Percentiles rank a stretch among this genome's conserved stretches.
Conservation (phyloP, 2,888 invertebrate species). For the Macaria liturata region DNA sequence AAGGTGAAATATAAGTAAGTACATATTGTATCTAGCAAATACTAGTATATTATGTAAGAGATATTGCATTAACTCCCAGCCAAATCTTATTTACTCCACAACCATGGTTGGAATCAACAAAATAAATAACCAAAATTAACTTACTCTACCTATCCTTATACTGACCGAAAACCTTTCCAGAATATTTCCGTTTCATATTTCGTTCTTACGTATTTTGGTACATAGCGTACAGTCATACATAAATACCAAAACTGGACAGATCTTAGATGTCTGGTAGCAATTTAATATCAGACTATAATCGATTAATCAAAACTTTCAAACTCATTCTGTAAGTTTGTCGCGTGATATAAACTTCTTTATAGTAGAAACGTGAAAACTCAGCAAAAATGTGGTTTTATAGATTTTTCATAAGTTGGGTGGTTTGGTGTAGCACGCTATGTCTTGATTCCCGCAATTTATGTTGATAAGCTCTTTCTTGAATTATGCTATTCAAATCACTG, state of each 20-base stretch:
- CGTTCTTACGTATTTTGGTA: too few species aligned
- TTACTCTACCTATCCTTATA: constrained; percentile 21
- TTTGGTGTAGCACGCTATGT: constrained; percentile 4
- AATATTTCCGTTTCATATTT: background rate
- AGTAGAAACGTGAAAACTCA: constrained; percentile 3
- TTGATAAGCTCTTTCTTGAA: too few species aligned
- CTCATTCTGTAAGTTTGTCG: constrained; percentile 12
- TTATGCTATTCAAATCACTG: too few species aligned
- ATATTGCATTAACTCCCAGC: constrained; percentile 27
- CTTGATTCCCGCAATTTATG: too few species aligned
- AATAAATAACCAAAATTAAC: constrained; percentile 44
- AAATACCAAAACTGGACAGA: constrained; percentile 4
- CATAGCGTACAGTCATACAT: constrained; percentile 2
- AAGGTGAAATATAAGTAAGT: too few species aligned
- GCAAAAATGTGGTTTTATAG: constrained; percentile 1
- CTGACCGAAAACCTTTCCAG: constrained; percentile 21
- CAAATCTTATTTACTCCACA: constrained; percentile 30
- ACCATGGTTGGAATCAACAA: constrained; percentile 34
- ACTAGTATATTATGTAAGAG: too few species aligned
- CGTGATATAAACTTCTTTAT: constrained; percentile 15
- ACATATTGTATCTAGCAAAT: too few species aligned
- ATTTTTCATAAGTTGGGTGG: background rate
- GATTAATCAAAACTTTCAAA: constrained; percentile 2
- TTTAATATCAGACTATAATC: background rate
- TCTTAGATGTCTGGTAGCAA: constrained; percentile 5